Percentiles rank a stretch among this genome's conserved stretches.
phyloP scores from a whole-genome alignment of 1,140 invertebrate species.

The Bombus confusus region DNA sequence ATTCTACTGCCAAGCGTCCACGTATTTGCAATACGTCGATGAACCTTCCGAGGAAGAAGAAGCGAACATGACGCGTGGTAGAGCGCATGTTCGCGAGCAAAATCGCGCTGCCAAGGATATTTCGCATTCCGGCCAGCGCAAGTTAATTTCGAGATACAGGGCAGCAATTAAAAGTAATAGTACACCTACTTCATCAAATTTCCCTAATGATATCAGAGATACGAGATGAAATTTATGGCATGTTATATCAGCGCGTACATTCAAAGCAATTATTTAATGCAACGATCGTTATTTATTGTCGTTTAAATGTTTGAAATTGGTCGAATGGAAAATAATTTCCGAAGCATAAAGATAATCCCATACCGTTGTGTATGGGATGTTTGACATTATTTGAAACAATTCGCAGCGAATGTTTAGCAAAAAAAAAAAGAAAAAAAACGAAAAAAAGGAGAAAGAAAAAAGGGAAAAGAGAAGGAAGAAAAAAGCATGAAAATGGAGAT shows the following conservation, averaged over 20 bases:
- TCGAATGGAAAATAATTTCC: not conserved
- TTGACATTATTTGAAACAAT: not conserved
- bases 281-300: constrained; percentile 4
- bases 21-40: too few species aligned
- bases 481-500: not conserved
- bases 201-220: not conserved
- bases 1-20: too few species aligned
- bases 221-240: not conserved
- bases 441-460: not conserved
- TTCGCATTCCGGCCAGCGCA: rapidly evolving
- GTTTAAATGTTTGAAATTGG: not conserved
- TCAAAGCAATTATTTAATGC: not conserved
- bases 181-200: not conserved
- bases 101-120: not conserved
- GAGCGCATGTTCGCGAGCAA: not conserved
- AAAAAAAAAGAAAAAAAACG: not conserved
- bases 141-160: not conserved
- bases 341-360: constrained; percentile 3
- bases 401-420: not conserved
- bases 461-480: too few species aligned
- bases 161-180: not conserved
- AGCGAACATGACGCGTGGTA: not conserved
- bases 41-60: too few species aligned
- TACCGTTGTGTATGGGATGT: not conserved
- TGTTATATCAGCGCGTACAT: not conserved